Evolutionary conservation across 2,888 invertebrate species (phyloP).

Genomic region (Apodemia zela): DNA sequence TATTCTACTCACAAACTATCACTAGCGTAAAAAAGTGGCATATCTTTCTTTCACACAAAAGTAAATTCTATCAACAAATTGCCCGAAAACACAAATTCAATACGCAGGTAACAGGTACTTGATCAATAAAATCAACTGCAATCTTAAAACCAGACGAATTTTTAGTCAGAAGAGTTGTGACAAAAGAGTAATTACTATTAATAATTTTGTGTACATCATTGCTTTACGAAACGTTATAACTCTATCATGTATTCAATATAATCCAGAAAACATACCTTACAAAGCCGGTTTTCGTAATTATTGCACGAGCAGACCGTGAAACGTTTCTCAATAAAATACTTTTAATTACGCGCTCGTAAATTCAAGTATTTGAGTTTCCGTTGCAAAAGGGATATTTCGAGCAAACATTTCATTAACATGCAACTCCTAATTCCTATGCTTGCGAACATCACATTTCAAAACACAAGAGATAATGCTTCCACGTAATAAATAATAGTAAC

Average conservation of each 20-base stretch:
- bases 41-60: no score
- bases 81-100: no score
- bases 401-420: slow-evolving; percentile 32
- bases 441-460: not conserved
- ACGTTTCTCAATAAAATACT: slow-evolving; percentile 45
- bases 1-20: no score
- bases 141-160: no score
- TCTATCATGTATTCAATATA: not conserved
- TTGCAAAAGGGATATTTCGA: slow-evolving; percentile 27
- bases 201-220: no score
- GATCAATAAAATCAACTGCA: no score
- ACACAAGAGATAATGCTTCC: not conserved
- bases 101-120: no score
- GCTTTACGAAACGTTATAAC: no score
- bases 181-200: no score
- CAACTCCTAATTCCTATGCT: not conserved
- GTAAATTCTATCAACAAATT: no score
- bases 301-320: slow-evolving; percentile 41
- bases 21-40: no score
- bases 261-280: slow-evolving; percentile 10
- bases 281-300: slow-evolving; percentile 23
- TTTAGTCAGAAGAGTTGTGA: no score
- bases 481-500: slow-evolving; percentile 1
- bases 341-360: slow-evolving; percentile 39
- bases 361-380: slow-evolving; percentile 32